Conservation (phyloP, 2,888 invertebrate species). For the Tipula confusa region DNA sequence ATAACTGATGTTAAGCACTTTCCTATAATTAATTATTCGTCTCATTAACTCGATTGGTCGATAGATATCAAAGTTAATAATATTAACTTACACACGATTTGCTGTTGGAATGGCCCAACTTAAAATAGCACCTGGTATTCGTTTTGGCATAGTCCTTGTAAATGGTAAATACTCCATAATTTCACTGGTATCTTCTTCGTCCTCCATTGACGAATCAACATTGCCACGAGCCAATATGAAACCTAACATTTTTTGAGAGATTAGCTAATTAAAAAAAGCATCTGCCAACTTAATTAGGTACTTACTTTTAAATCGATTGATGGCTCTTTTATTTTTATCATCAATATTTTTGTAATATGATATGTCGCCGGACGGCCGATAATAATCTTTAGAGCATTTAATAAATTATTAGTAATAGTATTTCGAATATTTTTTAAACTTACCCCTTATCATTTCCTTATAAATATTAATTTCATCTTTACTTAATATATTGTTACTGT, state of each 20-base stretch:
- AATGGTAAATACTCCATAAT: slow-evolving; percentile 5
- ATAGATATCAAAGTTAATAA: not conserved
- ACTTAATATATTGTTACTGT: slow-evolving; percentile 3
- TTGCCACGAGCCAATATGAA: not conserved
- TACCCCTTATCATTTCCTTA: not conserved
- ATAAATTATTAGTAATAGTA: too few species aligned
- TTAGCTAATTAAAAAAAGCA: not conserved
- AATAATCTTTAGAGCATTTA: slow-evolving; percentile 27
- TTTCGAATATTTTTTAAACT: too few species aligned
- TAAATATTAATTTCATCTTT: not conserved
- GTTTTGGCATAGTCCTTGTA: slow-evolving; percentile 13
- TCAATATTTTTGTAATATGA: not conserved
- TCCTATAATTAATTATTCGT: not conserved
- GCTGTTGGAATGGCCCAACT: slow-evolving; percentile 31
- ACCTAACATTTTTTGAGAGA: not conserved
- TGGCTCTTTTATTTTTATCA: not conserved
- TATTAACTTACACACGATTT: slow-evolving; percentile 21
- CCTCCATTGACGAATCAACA: slow-evolving; percentile 26
- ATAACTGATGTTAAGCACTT: not conserved
- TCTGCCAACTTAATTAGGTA: not conserved
- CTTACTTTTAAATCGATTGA: slow-evolving; percentile 32
- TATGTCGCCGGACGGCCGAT: not conserved
- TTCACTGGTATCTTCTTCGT: not conserved
- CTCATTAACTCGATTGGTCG: too few species aligned
- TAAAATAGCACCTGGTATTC: slow-evolving; percentile 29